Conservation (phyloP, 2,888 invertebrate genomes). For the Ennomos quercinarius region DNA sequence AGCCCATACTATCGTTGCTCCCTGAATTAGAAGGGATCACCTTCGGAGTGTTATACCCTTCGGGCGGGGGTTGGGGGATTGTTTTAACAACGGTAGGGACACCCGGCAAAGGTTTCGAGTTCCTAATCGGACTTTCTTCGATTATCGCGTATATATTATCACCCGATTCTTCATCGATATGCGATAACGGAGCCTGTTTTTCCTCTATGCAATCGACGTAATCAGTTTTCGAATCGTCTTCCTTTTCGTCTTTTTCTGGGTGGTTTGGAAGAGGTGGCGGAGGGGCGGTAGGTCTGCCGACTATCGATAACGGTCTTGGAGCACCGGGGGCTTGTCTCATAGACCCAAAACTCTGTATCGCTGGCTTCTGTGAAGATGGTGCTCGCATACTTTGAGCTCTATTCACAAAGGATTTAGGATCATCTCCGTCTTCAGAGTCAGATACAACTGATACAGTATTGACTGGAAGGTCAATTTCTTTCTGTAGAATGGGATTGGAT, state of each 20-base stretch:
- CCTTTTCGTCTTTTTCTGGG: conserved; percentile 44
- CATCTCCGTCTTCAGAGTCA: conserved; percentile 80
- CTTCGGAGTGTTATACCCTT: conserved; percentile 78
- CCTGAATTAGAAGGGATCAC: conserved; percentile 75
- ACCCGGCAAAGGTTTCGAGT: conserved; percentile 68
- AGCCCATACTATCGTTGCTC: conserved; percentile 89
- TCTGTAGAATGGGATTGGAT: conserved; percentile 92
- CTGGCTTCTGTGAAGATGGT: conserved; percentile 82
- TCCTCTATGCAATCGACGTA: conserved; percentile 93
- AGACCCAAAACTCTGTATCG: conserved; percentile 92
- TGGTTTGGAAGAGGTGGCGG: conserved; percentile 89
- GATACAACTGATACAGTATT: conserved; percentile 86
- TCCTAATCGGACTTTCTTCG: conserved; percentile 89
- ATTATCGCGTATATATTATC: conserved; percentile 96
- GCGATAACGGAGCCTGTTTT: conserved; percentile 85
- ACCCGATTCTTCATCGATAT: conserved; percentile 87
- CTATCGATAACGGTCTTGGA: conserved; percentile 91
- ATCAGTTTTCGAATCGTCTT: conserved; percentile 75
- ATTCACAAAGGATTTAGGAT: conserved; percentile 87
- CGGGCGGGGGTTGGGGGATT: conserved; percentile 73
- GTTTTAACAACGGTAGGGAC: conserved; percentile 67
- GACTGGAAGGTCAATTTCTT: conserved; percentile 86
- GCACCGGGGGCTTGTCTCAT: conserved; percentile 89
- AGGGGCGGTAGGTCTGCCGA: conserved; percentile 90
- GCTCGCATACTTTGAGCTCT: conserved; percentile 94